These are phyloP conservation scores for Embidobia sp. DNA, from an alignment of 2,888 invertebrate species.

Conservation along the genomic window DNA sequence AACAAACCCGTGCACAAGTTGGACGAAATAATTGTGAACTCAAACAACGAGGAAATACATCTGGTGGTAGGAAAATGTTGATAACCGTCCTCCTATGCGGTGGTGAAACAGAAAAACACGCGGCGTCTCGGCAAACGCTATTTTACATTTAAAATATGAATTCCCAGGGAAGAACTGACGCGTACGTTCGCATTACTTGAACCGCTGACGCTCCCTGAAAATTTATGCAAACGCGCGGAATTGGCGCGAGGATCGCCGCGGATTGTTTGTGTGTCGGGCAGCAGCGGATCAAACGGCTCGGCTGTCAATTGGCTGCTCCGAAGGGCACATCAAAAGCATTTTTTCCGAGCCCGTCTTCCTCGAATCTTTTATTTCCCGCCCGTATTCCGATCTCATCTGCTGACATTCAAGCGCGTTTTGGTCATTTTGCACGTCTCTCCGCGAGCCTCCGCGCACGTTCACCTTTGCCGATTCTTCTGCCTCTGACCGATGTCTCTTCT, in stretches of 20 bases:
- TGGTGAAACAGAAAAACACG: no score
- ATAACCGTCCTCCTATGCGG: no score
- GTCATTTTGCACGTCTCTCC: conserved; percentile 37
- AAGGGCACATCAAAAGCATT: conserved; percentile 55
- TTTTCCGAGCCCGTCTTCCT: conserved; percentile 44
- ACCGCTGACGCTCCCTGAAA: no score
- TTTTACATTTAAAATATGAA: no score
- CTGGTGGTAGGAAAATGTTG: no score
- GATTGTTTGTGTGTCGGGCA: conserved; percentile 23
- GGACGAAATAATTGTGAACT: no score
- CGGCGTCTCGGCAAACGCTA: no score
- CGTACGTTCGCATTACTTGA: no score
- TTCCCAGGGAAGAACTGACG: no score
- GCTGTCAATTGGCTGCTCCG: conserved; percentile 38
- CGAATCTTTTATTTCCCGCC: conserved; percentile 52
- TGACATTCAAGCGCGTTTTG: conserved; percentile 53
- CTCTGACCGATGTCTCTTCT: conserved; percentile 46
- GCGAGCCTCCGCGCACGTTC: conserved; percentile 48
- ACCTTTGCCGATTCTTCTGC: conserved; percentile 48
- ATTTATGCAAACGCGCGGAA: conserved; percentile 29
- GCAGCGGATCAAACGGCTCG: conserved; percentile 13
- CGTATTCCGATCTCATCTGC: conserved; percentile 55
- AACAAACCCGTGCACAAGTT: no score
- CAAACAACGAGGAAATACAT: conserved; percentile 16
- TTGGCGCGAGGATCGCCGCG: conserved; percentile 21